Evolutionary conservation across 2,113 vertebrate species (phyloP), one percentile per base, ranked within the genome.

Genomic region (Embiotoca jacksoni): DNA sequence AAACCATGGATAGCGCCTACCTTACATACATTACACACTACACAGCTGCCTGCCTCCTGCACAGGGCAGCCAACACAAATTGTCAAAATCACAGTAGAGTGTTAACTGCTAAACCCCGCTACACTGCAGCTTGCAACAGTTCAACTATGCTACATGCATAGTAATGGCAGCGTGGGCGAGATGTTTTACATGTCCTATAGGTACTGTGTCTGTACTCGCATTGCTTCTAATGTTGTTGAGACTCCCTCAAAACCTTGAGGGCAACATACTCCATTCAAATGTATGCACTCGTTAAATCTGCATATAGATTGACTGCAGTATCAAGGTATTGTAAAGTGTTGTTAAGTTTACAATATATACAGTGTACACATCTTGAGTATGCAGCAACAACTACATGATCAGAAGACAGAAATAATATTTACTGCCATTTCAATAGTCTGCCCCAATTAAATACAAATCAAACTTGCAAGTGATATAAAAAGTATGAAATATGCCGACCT

Each of bases 81-180:
- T 23, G 23, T 23, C 73, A 58, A 74, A 65, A 37, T 76, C 31
- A 31, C 14, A 50, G 56, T 61, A 2, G 23, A 23, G 15, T 33
- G 23, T 50, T 55, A 16, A 62, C 16, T 0, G 47, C 14, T 16
- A 9, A 46, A 46, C 16, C 7, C n/a, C 9, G 3, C 30, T 35
- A 36, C 30, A 50, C 61, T 30, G n/a, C 6, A 30, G 36, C 37
- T 15, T 8, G 2, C 15, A 53, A 37, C 30, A 66, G n/a, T 30
- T 66, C 35, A 30, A 2, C 13, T 52, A n/a, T 36, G 4, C 33
- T 53, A 16, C 15, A 39, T 37, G 14, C 3, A 33, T 6, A 46
- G 4, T 5, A 35, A 33, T 4, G 16, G n/a, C 4, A 46, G 44
- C 11, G 44, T 46, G 7, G 11, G 3, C 16, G n/a, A 49, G 33